Conservation (phyloP, 2,113 vertebrate genomes). For the Taxidea taxus region DNA sequence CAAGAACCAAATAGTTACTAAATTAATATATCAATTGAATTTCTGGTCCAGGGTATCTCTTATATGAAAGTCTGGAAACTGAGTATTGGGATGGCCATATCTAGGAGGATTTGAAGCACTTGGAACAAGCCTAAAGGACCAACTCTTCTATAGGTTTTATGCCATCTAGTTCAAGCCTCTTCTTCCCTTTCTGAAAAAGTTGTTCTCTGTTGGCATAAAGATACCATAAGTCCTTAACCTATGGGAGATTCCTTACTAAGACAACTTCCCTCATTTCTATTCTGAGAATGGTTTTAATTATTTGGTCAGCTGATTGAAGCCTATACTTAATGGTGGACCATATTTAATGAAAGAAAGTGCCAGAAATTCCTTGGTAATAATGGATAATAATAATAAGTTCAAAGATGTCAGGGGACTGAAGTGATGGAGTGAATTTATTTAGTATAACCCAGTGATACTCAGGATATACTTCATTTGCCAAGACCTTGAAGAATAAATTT, state of each 20-base stretch:
- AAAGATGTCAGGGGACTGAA: background rate
- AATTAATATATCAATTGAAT: background rate
- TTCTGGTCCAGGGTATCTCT: background rate
- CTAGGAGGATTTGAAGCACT: background rate
- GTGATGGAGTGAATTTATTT: background rate
- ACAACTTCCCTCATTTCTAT: background rate
- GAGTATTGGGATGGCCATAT: background rate
- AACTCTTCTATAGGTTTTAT: background rate
- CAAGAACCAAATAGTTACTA: background rate
- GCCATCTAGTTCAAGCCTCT: background rate
- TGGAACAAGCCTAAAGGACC: background rate
- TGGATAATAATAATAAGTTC: background rate
- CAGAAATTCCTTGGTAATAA: background rate
- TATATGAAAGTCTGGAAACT: background rate
- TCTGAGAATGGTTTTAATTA: background rate
- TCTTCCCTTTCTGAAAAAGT: background rate
- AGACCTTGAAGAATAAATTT: background rate
- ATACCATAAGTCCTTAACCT: background rate
- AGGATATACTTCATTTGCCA: background rate
- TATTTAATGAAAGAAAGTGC: background rate
- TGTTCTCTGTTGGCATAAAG: background rate
- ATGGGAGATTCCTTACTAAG: background rate
- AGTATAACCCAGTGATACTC: background rate
- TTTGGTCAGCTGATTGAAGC: background rate
- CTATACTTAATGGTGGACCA: background rate